Evolutionary conservation across 2,797 vertebrate genomes (phyloP).

Genomic region (Sylvilagus floridanus): DNA sequence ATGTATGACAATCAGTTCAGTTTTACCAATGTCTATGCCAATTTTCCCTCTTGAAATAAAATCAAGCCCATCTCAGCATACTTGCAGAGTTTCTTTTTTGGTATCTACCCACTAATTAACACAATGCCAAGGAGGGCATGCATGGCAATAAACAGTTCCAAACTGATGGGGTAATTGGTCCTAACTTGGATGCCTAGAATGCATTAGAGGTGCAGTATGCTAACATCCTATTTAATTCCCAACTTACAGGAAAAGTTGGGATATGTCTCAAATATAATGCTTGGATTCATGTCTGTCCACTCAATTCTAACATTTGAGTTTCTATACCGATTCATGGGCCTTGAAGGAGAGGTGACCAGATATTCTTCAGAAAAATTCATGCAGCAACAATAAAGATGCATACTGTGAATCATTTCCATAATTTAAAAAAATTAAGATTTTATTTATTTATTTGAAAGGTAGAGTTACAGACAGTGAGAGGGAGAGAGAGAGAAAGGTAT

Average conservation of each 20-base stretch:
- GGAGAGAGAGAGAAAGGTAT: no score
- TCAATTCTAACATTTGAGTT: neutral
- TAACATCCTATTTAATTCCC: neutral
- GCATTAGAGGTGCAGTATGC: neutral
- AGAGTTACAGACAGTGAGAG: no score
- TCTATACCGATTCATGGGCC: neutral
- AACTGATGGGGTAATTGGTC: neutral
- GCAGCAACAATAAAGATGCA: neutral
- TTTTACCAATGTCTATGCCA: neutral
- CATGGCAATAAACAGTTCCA: neutral
- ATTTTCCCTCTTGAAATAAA: slow-evolving; percentile 9
- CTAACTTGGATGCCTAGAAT: neutral
- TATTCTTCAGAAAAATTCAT: neutral
- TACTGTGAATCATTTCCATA: neutral
- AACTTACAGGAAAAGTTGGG: neutral
- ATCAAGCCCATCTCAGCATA: neutral
- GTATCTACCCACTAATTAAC: neutral
- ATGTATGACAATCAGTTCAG: neutral
- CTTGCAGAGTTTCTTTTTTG: neutral
- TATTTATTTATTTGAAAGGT: no score
- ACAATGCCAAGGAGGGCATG: neutral
- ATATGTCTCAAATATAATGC: neutral
- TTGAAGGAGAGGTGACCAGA: neutral
- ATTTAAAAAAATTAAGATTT: no score
- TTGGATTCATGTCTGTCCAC: neutral